Evolutionary conservation across 2,797 vertebrate species (phyloP).

Genomic region (Buceros bicornis): DNA sequence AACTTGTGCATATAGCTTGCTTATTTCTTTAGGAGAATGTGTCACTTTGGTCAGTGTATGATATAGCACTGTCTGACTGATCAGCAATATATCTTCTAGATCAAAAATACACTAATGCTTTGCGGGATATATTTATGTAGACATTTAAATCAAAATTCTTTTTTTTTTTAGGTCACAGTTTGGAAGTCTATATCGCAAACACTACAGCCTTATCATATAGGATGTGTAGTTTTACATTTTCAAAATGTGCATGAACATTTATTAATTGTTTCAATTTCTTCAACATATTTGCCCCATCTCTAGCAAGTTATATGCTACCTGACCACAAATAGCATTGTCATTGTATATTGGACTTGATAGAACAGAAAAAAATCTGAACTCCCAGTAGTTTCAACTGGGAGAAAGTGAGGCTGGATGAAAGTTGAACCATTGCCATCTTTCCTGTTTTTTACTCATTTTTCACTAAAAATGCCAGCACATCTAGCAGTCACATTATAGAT

Average conservation of each 20-base stretch:
- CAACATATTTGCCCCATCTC: not conserved
- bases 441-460: not conserved
- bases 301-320: not conserved
- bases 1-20: not conserved
- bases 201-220: not conserved
- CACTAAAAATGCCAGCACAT: not conserved
- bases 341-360: not conserved
- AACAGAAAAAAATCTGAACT: not conserved
- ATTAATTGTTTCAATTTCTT: not conserved
- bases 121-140: not conserved
- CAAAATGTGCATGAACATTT: not conserved
- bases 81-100: not conserved
- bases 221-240: not conserved
- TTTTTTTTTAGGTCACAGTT: not conserved
- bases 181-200: not conserved
- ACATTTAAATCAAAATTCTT: not conserved
- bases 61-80: not conserved
- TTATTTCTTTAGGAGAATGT: not conserved
- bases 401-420: not conserved
- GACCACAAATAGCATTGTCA: not conserved
- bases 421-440: not conserved
- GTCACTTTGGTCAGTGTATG: not conserved
- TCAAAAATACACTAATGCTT: not conserved
- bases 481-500: not conserved
- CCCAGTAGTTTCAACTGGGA: not conserved